Percentiles rank a stretch among this genome's conserved stretches.
Conservation (phyloP, 2,113 vertebrate genomes). For the Alces alces region DNA sequence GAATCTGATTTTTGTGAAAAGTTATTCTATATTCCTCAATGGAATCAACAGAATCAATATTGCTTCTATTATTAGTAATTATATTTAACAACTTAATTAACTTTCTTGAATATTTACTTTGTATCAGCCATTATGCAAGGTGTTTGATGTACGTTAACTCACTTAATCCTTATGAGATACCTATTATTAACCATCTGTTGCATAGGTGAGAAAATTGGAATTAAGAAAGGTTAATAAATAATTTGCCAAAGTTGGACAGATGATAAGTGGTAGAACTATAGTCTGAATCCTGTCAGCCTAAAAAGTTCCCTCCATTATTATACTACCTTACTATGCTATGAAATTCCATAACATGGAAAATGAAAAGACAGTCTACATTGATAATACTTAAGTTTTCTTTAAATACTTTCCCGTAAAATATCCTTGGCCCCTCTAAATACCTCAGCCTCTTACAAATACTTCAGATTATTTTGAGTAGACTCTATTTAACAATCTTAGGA, state of each 20-base stretch:
- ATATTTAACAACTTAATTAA: background rate
- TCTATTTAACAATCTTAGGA: background rate
- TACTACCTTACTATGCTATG: background rate
- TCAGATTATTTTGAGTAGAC: background rate
- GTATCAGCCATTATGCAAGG: background rate
- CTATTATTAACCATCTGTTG: background rate
- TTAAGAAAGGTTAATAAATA: background rate
- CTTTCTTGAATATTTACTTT: background rate
- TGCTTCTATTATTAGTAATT: background rate
- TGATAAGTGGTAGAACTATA: background rate
- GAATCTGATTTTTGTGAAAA: background rate
- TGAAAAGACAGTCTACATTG: background rate
- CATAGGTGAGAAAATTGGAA: background rate
- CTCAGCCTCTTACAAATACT: background rate
- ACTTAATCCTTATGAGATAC: background rate
- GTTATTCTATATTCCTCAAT: background rate
- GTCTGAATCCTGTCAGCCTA: background rate
- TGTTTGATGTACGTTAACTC: background rate
- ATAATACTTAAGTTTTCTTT: slow-evolving; percentile 19
- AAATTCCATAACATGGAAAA: background rate
- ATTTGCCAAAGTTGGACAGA: background rate
- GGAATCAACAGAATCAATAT: background rate
- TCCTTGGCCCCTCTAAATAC: background rate
- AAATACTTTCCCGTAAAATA: background rate
- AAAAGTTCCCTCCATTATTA: background rate